A percentile compares a stretch with the other conserved stretches of the same genome.
Conservation (phyloP, 2,888 invertebrate species). For the Limnephilus rhombicus region DNA sequence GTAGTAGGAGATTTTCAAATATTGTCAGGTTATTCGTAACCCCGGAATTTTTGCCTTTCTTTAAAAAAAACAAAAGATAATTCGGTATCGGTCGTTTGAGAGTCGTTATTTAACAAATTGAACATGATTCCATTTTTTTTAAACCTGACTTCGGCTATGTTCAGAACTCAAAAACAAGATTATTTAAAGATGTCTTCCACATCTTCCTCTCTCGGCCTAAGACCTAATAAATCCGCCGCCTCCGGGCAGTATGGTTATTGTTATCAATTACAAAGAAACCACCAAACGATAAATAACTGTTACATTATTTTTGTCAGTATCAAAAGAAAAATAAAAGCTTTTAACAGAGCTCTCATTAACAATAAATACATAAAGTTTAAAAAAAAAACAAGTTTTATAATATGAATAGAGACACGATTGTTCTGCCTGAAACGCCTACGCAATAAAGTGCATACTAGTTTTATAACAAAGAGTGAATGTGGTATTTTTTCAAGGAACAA, state of each 20-base stretch:
- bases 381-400: neutral
- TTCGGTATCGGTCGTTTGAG: too few relatives aligned
- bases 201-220: neutral
- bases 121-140: neutral
- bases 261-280: neutral
- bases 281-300: neutral
- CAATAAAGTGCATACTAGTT: neutral
- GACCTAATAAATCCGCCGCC: neutral
- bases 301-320: neutral
- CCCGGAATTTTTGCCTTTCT: too few relatives aligned
- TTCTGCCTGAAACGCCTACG: neutral
- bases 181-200: neutral
- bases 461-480: neutral
- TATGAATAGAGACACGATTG: neutral
- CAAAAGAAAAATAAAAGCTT: neutral
- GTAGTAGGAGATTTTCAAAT: too few relatives aligned
- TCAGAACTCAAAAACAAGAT: too few relatives aligned
- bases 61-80: too few relatives aligned
- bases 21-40: too few relatives aligned
- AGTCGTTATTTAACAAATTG: too few relatives aligned
- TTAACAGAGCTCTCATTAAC: neutral
- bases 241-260: neutral
- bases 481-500: neutral
- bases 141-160: too few relatives aligned
- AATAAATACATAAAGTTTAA: neutral